phyloP scores from a whole-genome alignment of 2,113 vertebrate species.

The Anguilla rostrata region DNA sequence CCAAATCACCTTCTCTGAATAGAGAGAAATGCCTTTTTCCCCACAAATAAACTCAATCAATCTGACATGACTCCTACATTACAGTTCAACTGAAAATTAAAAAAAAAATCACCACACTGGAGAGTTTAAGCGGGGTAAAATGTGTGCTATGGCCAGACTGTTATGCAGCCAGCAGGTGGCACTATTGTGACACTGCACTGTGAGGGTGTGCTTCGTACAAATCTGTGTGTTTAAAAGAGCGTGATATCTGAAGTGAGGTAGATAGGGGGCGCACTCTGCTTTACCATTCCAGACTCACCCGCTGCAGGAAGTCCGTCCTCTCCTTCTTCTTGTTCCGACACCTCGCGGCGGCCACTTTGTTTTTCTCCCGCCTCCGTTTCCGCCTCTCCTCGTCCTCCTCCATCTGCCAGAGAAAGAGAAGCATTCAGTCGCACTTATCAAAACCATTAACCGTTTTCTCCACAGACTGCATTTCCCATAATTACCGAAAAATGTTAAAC shows the following conservation, averaged over 20 bases:
- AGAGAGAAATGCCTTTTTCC: background rate
- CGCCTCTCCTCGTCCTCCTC: conserved; percentile 89
- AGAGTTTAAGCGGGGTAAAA: no score
- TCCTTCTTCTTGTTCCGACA: conserved; percentile 99
- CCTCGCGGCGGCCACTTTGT: conserved; percentile 92
- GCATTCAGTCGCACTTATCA: background rate
- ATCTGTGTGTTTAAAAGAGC: no score
- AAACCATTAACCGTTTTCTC: background rate
- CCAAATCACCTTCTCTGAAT: background rate
- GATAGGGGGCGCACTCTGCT: background rate
- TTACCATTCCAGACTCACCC: conserved; percentile 67
- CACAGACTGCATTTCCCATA: background rate
- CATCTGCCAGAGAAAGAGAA: conserved; percentile 66
- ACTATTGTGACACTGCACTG: no score
- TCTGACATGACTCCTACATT: no score
- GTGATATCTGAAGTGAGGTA: background rate
- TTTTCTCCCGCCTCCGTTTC: conserved; percentile 94
- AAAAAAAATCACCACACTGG: no score
- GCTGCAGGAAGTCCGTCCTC: conserved; percentile 92
- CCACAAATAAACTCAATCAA: no score
- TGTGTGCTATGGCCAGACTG: no score
- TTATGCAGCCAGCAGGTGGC: no score
- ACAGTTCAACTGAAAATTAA: no score
- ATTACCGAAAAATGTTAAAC: background rate
- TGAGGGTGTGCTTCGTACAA: no score